phyloP scores from a whole-genome alignment of 1,140 invertebrate species.

The Gonatopus flavifemur region DNA sequence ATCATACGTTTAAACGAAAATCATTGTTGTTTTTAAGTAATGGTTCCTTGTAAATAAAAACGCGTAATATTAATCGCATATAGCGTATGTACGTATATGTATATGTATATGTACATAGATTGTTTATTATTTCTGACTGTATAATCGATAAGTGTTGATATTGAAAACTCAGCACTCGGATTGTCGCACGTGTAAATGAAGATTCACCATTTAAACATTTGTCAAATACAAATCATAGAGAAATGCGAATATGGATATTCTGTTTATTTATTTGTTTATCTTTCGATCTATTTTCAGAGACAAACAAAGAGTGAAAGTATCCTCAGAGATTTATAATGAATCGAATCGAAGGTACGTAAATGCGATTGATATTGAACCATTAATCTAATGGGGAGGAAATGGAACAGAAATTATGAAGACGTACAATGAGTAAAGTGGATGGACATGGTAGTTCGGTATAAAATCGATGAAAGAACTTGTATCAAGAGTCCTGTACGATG shows the following conservation, averaged over 20 bases:
- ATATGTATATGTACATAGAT: slow-evolving; percentile 19
- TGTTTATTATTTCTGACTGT: slow-evolving; percentile 44
- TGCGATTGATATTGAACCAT: no score
- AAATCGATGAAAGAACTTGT: slow-evolving; percentile 22
- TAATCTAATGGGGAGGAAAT: no score
- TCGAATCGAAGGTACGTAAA: no score
- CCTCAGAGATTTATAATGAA: no score
- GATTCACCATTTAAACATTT: slow-evolving; percentile 41
- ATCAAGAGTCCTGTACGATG: slow-evolving; percentile 26
- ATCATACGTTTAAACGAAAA: slow-evolving; percentile 33
- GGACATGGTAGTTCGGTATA: slow-evolving; percentile 5
- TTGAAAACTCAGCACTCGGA: slow-evolving; percentile 31
- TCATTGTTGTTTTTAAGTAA: slow-evolving; percentile 44
- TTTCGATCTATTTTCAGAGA: background rate
- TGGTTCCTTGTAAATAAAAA: slow-evolving; percentile 46
- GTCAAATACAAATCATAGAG: slow-evolving; percentile 48
- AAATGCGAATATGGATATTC: slow-evolving; percentile 28
- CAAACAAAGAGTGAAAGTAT: background rate
- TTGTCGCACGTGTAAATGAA: slow-evolving; percentile 48
- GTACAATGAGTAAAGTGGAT: background rate
- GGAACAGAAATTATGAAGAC: no score
- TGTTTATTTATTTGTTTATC: slow-evolving; percentile 2
- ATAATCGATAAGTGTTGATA: slow-evolving; percentile 39
- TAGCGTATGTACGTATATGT: slow-evolving; percentile 1
- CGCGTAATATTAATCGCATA: slow-evolving; percentile 30